Evolutionary conservation across 1,140 invertebrate species (phyloP), one percentile per base, ranked within the genome.

Genomic region (Pseudomyrmex gracilis): DNA sequence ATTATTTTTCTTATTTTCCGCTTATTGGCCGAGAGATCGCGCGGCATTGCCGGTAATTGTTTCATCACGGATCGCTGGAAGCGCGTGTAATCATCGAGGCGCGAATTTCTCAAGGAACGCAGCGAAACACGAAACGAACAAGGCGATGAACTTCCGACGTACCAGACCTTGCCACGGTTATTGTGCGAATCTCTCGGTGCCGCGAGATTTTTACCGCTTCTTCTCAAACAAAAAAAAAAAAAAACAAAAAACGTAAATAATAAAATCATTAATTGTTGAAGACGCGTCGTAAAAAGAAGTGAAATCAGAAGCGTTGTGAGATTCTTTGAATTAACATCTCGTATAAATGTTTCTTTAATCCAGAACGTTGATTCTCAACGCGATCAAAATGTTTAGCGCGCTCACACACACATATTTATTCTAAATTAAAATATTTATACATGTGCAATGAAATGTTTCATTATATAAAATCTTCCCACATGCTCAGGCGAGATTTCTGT

Each of bases 1-100:
- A 85, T 88, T 77, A 85, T 77, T 76, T 71, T 74, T 73, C 86
- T 88, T 66, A 47, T 78, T 88, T 73, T 53, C 53, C 86, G 86
- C 51, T 87, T 68, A 88, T 88, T 82, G 83, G 24, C 24, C n/a
- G n/a, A 43, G 53, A 66, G 34, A 34, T 34, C 34, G 5, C 34
- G 60, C 71, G 43, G 43, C 12, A 55, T 47, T n/a, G n/a, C 24
- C 47, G 20, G 57, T 85, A 82, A 88, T 76, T 82, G 86, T 85
- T 70, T 45, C 70, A 85, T 82, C 86, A 82, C 53, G 83, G 63
- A 57, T 71, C 58, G 67, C 8, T 61, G 66, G 84, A 68, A 76
- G 73, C 63, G 9, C 64, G 55, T 51, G 76, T 67, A 68, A 78
- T 74, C 83, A 85, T 73, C 67, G 73, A 88, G 66, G 83, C 85